Evolutionary conservation across 2,113 vertebrate species (phyloP).

Genomic region (Ailurus styani): DNA sequence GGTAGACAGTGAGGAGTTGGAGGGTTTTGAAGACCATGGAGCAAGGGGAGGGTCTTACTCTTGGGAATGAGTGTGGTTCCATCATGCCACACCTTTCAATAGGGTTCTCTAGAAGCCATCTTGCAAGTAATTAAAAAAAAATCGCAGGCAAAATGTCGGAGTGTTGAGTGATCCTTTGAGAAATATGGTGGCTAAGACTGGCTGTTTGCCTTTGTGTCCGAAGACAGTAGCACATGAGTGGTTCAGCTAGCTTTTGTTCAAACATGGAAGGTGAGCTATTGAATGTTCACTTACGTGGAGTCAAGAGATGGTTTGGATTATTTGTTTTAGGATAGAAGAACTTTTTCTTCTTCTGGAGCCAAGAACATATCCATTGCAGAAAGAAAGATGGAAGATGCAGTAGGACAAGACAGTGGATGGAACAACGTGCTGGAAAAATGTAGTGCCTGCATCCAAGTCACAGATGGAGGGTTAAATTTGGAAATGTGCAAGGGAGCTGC

Average conservation of each 20-base stretch:
- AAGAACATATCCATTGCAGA: background rate
- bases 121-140: background rate
- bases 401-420: background rate
- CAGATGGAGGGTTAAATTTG: background rate
- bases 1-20: background rate
- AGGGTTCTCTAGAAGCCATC: background rate
- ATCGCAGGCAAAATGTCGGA: background rate
- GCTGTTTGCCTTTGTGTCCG: background rate
- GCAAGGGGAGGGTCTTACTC: rapidly evolving
- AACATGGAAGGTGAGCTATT: background rate
- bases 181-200: rapidly evolving
- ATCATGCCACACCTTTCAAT: background rate
- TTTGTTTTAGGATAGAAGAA: background rate
- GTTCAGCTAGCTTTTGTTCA: background rate
- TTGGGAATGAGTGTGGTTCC: background rate
- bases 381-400: background rate
- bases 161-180: background rate
- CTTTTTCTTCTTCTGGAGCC: background rate
- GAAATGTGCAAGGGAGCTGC: background rate
- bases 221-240: rapidly evolving
- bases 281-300: background rate
- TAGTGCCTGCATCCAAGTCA: background rate
- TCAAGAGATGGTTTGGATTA: background rate
- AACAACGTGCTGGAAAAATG: background rate
- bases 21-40: background rate